Conservation (phyloP, 2,888 invertebrate species). For the Pyrgus malvae region DNA sequence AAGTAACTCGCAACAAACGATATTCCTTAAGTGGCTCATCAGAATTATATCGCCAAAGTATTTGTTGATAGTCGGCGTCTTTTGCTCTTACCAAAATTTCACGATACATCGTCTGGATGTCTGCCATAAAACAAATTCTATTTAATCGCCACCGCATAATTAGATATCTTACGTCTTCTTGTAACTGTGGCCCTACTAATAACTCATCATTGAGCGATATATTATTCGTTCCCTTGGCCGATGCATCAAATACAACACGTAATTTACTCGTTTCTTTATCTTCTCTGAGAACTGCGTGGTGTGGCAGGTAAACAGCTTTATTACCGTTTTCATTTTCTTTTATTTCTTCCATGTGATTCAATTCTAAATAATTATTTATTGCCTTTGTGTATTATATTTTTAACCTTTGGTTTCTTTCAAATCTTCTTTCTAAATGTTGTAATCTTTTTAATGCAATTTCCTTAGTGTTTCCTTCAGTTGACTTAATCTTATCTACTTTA, state of each 20-base stretch:
- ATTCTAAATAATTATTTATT: background rate
- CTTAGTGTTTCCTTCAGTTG: constrained; percentile 10
- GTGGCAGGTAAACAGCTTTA: background rate
- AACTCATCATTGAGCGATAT: constrained; percentile 33
- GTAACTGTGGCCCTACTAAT: constrained; percentile 35
- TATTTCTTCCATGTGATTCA: constrained; percentile 33
- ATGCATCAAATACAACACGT: constrained; percentile 37
- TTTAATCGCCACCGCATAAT: constrained; percentile 37
- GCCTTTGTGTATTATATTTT: constrained; percentile 29
- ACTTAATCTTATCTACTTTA: constrained; percentile 16
- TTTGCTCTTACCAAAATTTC: constrained; percentile 33
- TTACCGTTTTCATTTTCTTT: background rate
- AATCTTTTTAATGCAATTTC: constrained; percentile 33
- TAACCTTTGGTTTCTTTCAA: constrained; percentile 15
- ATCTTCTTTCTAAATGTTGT: constrained; percentile 28
- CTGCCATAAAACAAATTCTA: constrained; percentile 35
- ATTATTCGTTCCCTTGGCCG: constrained; percentile 27
- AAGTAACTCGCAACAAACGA: background rate
- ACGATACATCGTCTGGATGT: constrained; percentile 42
- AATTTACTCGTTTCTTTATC: constrained; percentile 34
- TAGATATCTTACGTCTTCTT: constrained; percentile 36
- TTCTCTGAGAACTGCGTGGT: background rate
- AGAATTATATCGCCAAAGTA: constrained; percentile 28
- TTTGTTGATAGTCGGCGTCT: constrained; percentile 37
- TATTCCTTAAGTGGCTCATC: constrained; percentile 1